Percentiles rank a stretch among this genome's conserved stretches.
Evolutionary conservation across 1,140 invertebrate genomes (phyloP).

Genomic region (Tetragonula clypearis): DNA sequence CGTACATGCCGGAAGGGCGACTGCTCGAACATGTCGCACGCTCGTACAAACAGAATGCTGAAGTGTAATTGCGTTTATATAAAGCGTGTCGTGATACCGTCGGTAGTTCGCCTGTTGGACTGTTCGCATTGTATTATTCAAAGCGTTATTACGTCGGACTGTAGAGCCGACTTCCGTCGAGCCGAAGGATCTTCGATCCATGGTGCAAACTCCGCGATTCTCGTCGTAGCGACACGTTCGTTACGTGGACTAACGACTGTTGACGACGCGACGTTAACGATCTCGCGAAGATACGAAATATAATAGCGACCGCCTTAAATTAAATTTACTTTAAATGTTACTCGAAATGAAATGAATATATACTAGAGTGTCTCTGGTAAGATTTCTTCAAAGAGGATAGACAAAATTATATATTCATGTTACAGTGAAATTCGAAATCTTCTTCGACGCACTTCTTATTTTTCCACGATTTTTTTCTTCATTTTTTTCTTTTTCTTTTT

Average conservation of each 20-base stretch:
- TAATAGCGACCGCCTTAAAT: too few relatives aligned
- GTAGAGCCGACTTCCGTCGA: neutral
- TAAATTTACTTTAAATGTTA: too few relatives aligned
- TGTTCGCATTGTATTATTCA: constrained; percentile 21
- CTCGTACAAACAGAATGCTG: neutral
- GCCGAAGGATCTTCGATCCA: constrained; percentile 3
- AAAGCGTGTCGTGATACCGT: constrained; percentile 2
- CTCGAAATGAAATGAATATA: too few relatives aligned
- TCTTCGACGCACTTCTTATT: neutral
- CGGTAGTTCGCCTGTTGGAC: neutral
- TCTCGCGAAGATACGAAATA: too few relatives aligned
- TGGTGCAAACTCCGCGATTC: neutral
- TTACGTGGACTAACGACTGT: neutral
- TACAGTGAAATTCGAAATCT: neutral
- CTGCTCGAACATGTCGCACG: neutral
- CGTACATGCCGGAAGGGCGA: neutral
- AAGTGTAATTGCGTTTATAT: constrained; percentile 7
- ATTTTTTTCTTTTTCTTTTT: too few relatives aligned
- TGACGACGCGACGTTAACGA: neutral
- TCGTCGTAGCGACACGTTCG: too few relatives aligned
- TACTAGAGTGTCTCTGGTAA: too few relatives aligned
- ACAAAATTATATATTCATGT: neutral
- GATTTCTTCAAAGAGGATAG: too few relatives aligned
- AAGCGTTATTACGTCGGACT: neutral
- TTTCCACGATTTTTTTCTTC: neutral